Evolutionary conservation across 2,113 vertebrate genomes (phyloP), one percentile per base, ranked within the genome.

Genomic region (Oenanthe oenanthe): DNA sequence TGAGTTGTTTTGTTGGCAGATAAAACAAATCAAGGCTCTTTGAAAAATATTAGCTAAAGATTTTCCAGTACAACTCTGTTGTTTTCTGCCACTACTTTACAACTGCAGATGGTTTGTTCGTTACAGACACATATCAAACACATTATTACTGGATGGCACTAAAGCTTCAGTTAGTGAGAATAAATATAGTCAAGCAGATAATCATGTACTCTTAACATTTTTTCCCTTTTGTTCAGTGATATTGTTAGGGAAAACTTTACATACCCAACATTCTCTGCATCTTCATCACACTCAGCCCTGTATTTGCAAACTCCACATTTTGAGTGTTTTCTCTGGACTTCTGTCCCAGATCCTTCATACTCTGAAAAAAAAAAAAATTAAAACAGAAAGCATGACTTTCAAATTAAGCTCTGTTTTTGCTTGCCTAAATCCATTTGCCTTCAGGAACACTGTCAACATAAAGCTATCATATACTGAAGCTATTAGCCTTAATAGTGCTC

Each of bases 261-360:
- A 98, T 97, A 99, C 99, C 99, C 99, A 81, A 99, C 98, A 76
- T 99, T 99, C 97, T 99, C 99, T 12, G 99, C 98, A 97, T 99
- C 99, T 93, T 99, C 99, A 50, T 99, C 99, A 92, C 99, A 99
- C 92, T 99, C 99, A 3, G 99, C 99, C 88, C 99, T 99, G 2
- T 99, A 99, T 96, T 99, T 99, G 98, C 99, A 99, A 32, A 98
- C 98, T 93, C 98, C 98, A 93, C 99, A 99, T 95, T 99, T 99
- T 80, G 98, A 99, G 95, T 98, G 99, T 96, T 99, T 99, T 96
- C 98, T 99, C 94, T 98, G 98, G 20, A 97, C 97, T 93, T 99
- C 99, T 22, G 98, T 96, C 42, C 98, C 98, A 61, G 99, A 99
- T 65, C 98, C 99, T 89, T 99, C 99, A 21, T 99, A 98, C 43